Evolutionary conservation across 2,113 vertebrate genomes (phyloP).

Genomic region (Boulengeromyrus knoepffleri): DNA sequence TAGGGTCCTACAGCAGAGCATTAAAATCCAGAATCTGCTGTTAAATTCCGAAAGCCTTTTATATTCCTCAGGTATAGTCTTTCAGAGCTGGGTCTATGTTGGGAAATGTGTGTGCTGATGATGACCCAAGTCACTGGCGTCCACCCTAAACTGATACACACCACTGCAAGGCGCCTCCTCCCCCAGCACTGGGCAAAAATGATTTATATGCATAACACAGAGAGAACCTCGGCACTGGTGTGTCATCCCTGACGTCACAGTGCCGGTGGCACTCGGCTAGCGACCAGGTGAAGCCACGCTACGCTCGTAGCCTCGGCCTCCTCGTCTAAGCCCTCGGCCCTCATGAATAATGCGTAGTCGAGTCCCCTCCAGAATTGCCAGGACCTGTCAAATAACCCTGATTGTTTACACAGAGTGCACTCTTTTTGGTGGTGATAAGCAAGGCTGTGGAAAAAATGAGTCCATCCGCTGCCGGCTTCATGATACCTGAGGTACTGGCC

Average conservation of each 20-base stretch:
- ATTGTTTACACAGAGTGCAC: not conserved
- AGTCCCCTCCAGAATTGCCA: not conserved
- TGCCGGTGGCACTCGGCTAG: not conserved
- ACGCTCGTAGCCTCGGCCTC: not conserved
- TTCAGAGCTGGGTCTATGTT: not conserved
- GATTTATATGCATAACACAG: not conserved
- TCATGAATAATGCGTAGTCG: not conserved
- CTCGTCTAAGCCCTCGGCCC: not conserved
- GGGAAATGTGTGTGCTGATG: not conserved
- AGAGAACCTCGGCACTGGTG: not conserved
- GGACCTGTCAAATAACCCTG: not conserved
- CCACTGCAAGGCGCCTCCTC: not conserved
- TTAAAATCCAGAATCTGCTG: not conserved
- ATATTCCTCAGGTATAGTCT: not conserved
- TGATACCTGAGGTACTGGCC: not conserved
- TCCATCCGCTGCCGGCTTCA: not conserved
- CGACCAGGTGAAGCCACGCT: not conserved
- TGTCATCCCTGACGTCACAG: not conserved
- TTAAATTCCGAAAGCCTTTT: not conserved
- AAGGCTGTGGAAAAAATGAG: not conserved
- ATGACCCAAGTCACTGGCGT: not conserved
- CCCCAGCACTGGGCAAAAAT: not conserved
- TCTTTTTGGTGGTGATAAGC: not conserved
- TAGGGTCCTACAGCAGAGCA: not conserved
- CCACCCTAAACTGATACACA: not conserved